Evolutionary conservation across 2,888 invertebrate species (phyloP).

Genomic region (Athalia cordata): DNA sequence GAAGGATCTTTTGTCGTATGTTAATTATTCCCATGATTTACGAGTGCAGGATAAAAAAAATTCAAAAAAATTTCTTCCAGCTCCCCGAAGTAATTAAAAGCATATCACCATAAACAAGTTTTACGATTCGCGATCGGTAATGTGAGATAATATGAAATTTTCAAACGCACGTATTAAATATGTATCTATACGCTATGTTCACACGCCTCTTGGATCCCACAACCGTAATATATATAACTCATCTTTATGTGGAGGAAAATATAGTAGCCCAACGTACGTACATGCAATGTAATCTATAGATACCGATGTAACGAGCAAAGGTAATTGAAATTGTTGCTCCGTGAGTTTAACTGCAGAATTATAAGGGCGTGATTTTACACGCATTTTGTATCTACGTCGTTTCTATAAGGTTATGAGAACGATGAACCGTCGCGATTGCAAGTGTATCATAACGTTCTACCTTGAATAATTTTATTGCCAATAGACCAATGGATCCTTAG

Average conservation of each 20-base stretch:
- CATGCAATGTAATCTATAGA: conserved; percentile 24
- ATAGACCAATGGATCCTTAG: conserved; percentile 50
- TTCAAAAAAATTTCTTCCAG: too few relatives aligned
- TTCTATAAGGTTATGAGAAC: conserved; percentile 19
- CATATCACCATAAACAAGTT: conserved; percentile 58
- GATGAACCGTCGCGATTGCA: conserved; percentile 18
- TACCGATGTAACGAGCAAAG: conserved; percentile 46
- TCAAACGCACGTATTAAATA: too few relatives aligned
- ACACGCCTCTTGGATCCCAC: conserved; percentile 65
- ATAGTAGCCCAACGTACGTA: background rate
- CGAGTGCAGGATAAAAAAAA: too few relatives aligned
- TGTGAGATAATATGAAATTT: conserved; percentile 55
- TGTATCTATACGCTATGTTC: conserved; percentile 55
- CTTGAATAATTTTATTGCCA: conserved; percentile 72
- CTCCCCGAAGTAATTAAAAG: conserved; percentile 39
- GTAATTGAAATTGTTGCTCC: conserved; percentile 68
- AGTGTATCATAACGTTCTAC: conserved; percentile 65
- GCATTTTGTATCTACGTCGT: background rate
- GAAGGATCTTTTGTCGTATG: too few relatives aligned
- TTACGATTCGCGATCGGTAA: conserved; percentile 53
- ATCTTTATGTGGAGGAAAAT: conserved; percentile 35
- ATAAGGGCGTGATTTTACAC: conserved; percentile 28
- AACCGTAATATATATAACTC: conserved; percentile 46
- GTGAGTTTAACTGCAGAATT: background rate
- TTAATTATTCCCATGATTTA: too few relatives aligned